Evolutionary conservation across 2,113 vertebrate species (phyloP), one percentile per base, ranked within the genome.

Genomic region (Leucoraja erinaceus): DNA sequence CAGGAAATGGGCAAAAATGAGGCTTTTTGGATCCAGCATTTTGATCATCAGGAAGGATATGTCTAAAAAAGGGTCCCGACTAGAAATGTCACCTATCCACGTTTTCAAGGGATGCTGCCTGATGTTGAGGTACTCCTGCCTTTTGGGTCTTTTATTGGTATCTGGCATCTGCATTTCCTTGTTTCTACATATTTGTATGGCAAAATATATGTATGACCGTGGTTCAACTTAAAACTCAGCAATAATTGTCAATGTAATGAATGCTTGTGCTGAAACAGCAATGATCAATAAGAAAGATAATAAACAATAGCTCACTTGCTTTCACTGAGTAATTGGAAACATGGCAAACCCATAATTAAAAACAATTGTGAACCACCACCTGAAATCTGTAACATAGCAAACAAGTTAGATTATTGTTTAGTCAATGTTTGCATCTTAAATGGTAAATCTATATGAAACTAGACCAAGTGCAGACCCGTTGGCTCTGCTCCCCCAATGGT

Each of bases 201-300:
- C 14, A 16, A 72, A 72, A 66, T 66, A 66, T 66, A 66, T 68
- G 66, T 3, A 18, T 31, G 59, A 54, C 11, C 12, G 81, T n/a
- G 28, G 47, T 28, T 84, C 0, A 33, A n/a, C n/a, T 63, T 5
- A 31, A 59, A 25, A 31, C 28, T 86, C 14, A 86, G 16, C 28
- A n/a, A 2, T 28, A 16, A n/a, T 86, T 88, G 14, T 63, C 59
- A 88, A 56, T 63, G n/a, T 28, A 86, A 86, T 63, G 11, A 86
- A 61, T n/a, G 7, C 25, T n/a, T 86, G 12, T 63, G 56, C 11
- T n/a, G 61, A 88, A 88, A 18, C 5, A 31, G 14, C 28, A 88
- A 8, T 88, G 59, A n/a, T 88, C 83, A 88, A 88, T 88, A 63
- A 31, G 28, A n/a, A 88, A n/a, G 83, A 66, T 66, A 28, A 31